These are phyloP conservation scores for Ganaspis brasiliensis DNA, from an alignment of 2,888 invertebrate genomes.

Conservation along the genomic window DNA sequence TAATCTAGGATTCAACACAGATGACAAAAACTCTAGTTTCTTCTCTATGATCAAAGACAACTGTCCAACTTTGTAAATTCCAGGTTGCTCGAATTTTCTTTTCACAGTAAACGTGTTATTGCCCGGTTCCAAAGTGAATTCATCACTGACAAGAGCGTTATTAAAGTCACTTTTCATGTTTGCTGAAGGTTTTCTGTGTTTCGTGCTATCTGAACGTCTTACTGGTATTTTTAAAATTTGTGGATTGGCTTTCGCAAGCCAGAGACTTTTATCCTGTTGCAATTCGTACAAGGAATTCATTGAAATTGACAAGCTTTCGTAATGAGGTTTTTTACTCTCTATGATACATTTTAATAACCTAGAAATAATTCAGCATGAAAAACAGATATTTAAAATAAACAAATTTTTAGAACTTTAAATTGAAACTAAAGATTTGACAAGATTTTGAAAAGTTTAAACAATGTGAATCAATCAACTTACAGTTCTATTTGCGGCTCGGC, in stretches of 20 bases:
- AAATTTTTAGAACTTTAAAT: too few relatives aligned
- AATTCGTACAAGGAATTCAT: constrained; percentile 87
- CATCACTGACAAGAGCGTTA: constrained; percentile 82
- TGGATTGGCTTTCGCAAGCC: constrained; percentile 88
- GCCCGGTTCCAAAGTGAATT: constrained; percentile 85
- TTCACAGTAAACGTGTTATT: constrained; percentile 84
- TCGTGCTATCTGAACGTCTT: constrained; percentile 88
- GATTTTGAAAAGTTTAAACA: too few relatives aligned
- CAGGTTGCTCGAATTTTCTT: constrained; percentile 85
- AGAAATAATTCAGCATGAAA: constrained; percentile 55
- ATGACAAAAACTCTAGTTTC: constrained; percentile 88
- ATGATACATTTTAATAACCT: constrained; percentile 82
- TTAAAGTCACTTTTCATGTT: constrained; percentile 86
- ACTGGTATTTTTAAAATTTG: constrained; percentile 85
- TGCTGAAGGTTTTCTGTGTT: constrained; percentile 86
- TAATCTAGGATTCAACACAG: constrained; percentile 82
- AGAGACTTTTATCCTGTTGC: constrained; percentile 90
- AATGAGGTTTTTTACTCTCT: constrained; percentile 84
- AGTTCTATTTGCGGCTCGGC: constrained; percentile 79
- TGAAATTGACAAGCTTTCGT: constrained; percentile 84
- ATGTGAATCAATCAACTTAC: constrained; percentile 73
- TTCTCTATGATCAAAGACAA: constrained; percentile 85
- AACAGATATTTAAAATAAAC: neutral
- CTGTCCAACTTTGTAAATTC: constrained; percentile 88
- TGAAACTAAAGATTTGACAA: too few relatives aligned